Evolutionary conservation across 2,888 invertebrate genomes (phyloP), one percentile per base, ranked within the genome.

Genomic region (Drosophila melanosoma): DNA sequence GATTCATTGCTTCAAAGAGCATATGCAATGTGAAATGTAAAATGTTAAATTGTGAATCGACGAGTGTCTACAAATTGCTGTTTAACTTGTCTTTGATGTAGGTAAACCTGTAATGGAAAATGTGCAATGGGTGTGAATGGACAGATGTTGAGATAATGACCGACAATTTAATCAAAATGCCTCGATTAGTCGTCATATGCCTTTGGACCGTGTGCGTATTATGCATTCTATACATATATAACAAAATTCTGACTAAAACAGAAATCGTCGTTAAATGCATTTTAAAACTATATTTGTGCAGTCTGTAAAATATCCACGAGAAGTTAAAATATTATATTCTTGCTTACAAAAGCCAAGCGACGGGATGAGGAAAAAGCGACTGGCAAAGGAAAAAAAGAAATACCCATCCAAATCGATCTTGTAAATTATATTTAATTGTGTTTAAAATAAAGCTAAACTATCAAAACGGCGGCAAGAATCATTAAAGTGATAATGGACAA

Each of bases 1-100:
- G 77, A 86, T 67, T 74, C 45, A 32, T 45, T 42, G 61, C 78
- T 77, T 84, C 85, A 90, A 85, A 85, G 90, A 74, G 90, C 90
- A 89, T 89, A 68, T 59, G 52, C 65, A 74, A 84, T 87, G 71
- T 38, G 45, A 59, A 38, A 53, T 35, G 35, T 20, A 1, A 52
- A 52, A 12, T 51, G 51, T 26, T 10, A 10, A 49, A 17, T 23
- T 87, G 62, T 40, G 54, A 64, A 68, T 59, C 54, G 32, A 49
- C 29, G 36, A 51, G 35, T 20, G 40, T 58, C 57, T 51, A 61
- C 52, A 63, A 73, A 73, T 57, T 64, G 59, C 58, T 20, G 54
- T 54, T 73, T 40, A 62, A 38, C 59, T 74, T 57, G 33, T 49
- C 26, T 54, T 63, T 62, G 23, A 74, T 65, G 26, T 54, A 26